Evolutionary conservation across 2,888 invertebrate species (phyloP).

Genomic region (Oscheius sp.): DNA sequence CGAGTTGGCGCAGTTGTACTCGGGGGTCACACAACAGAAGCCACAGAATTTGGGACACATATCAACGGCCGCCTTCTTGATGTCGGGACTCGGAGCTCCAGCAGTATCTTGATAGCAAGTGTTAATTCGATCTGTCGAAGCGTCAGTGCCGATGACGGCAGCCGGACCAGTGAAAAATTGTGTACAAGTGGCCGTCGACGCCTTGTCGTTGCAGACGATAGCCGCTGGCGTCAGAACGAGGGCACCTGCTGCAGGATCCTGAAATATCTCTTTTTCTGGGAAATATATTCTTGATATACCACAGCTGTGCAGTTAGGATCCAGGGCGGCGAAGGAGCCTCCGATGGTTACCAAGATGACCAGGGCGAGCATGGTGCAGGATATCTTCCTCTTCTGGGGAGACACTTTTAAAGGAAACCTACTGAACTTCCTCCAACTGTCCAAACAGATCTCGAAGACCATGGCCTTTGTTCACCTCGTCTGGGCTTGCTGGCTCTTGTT

Average conservation of each 20-base stretch:
- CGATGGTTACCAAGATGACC: too few relatives aligned
- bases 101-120: background rate
- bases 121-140: background rate
- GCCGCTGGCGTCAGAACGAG: background rate
- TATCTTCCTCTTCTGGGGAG: too few relatives aligned
- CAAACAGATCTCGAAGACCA: too few relatives aligned
- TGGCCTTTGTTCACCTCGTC: too few relatives aligned
- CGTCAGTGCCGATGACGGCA: background rate
- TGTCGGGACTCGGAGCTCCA: background rate
- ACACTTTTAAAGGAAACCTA: too few relatives aligned
- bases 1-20: conserved; percentile 1
- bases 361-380: too few relatives aligned
- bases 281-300: too few relatives aligned
- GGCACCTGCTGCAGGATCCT: too few relatives aligned
- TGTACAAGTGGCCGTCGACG: background rate
- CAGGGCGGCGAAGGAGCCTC: too few relatives aligned
- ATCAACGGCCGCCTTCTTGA: conserved; percentile 3
- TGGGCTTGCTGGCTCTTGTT: too few relatives aligned
- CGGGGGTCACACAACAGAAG: conserved; percentile 16
- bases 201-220: background rate
- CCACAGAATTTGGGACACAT: conserved; percentile 1
- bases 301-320: background rate
- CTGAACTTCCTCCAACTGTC: too few relatives aligned
- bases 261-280: too few relatives aligned
- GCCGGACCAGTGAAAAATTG: background rate